A percentile compares a stretch with the other conserved stretches of the same genome.
Conservation (phyloP, 2,797 vertebrate genomes). For the Triplophysa bombifrons region DNA sequence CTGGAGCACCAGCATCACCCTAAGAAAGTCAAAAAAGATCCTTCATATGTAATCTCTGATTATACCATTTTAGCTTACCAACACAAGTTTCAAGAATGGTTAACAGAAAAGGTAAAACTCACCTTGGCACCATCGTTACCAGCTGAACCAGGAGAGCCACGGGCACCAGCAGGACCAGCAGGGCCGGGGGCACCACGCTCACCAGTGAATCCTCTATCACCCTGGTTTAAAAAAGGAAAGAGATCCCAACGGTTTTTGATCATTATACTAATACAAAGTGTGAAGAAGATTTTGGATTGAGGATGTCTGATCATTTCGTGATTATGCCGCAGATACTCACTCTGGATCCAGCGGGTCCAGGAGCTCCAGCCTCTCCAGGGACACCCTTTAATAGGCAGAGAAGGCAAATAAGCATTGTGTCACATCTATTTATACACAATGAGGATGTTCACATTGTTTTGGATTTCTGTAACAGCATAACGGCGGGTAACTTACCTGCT, state of each 20-base stretch:
- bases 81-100: background rate
- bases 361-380: constrained; percentile 87
- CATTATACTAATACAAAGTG: background rate
- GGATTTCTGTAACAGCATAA: background rate
- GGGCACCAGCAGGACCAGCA: constrained; percentile 84
- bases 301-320: background rate
- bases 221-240: constrained; percentile 69
- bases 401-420: constrained; percentile 17
- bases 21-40: constrained; percentile 59
- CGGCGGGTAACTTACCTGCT: constrained; percentile 78
- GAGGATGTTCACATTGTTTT: background rate
- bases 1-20: constrained; percentile 91
- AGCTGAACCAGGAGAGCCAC: constrained; percentile 87
- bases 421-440: background rate
- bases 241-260: constrained; percentile 12
- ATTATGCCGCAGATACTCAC: constrained; percentile 76
- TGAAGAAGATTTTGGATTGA: background rate
- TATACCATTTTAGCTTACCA: background rate
- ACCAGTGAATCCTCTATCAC: constrained; percentile 95
- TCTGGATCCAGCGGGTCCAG: constrained; percentile 86
- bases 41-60: background rate
- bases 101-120: constrained; percentile 41
- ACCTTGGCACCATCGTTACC: constrained; percentile 99
- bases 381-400: constrained; percentile 78
- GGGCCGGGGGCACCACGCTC: constrained; percentile 90